Base-by-base conservation (phyloP, 1,140 invertebrate genomes). In the Nephila pilipes region DNA sequence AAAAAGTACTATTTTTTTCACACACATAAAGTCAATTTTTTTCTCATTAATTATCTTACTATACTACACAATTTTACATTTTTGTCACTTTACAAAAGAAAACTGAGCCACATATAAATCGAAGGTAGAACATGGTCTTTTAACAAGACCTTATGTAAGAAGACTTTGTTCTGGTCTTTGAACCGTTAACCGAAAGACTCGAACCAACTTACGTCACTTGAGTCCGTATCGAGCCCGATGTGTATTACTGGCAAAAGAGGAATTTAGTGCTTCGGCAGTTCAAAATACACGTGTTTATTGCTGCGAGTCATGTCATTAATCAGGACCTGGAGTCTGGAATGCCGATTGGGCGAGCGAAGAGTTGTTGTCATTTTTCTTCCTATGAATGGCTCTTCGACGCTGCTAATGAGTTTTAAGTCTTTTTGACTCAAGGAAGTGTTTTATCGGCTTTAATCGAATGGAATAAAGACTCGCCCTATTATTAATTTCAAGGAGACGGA, bases 271-370 rank as follows among this genome's bases (percentile, higher is more conserved):
- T 60, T 85, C 38, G 57, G 54, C 83, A 29, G 83, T 55, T 69
- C 65, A 54, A 79, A 54, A 89, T 79, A 89, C 87, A 89, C 65
- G 87, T 89, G 87, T 89, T 89, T 89, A 89, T 89, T 89, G 87
- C 87, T 55, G 79, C 22, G 79, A 54, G 79, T 79, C 36, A 16
- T 32, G 57, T 81, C 79, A 90, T 90, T 81, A 90, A 90, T 90
- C 88, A 90, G 88, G 87, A 29, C 36, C 22, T 36, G 54, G 32
- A 89, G 63, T 55, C 36, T 22, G 79, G 79, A 81, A 81, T 81
- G 63, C 65, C 87, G 36, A 54, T 79, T 55, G 46, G 22, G 25
- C 55, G 60, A 63, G 20, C 60, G 60, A 63, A 63, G 60, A 22
- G n/a, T 20, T 20, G 46, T 57, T 54, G 88, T 81, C 75, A 90